Evolutionary conservation across 2,797 vertebrate genomes (phyloP).

Genomic region (Holocentrus rufus): DNA sequence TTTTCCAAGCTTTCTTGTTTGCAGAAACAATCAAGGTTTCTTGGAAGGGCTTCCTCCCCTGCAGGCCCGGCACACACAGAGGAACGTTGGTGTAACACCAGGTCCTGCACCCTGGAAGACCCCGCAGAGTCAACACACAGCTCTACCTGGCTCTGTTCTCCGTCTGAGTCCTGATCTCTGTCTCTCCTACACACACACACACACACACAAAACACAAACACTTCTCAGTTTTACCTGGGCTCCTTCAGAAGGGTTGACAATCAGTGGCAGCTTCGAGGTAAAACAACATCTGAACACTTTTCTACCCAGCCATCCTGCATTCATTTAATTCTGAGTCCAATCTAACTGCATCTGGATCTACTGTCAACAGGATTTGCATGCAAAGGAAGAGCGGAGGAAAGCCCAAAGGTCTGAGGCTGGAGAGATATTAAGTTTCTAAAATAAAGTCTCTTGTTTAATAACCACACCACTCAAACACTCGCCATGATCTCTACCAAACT

Average conservation of each 20-base stretch:
- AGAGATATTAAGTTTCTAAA: neutral
- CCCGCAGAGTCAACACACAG: slow-evolving; percentile 73
- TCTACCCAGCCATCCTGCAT: slow-evolving; percentile 4
- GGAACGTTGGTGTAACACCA: slow-evolving; percentile 48
- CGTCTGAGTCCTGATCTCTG: slow-evolving; percentile 24
- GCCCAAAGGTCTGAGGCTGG: slow-evolving; percentile 3
- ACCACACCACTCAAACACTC: slow-evolving; percentile 8
- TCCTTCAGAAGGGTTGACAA: slow-evolving; percentile 25
- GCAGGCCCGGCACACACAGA: slow-evolving; percentile 46
- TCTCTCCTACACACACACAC: slow-evolving; percentile 22
- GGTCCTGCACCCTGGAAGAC: slow-evolving; percentile 66
- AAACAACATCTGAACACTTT: slow-evolving; percentile 40
- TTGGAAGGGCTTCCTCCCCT: slow-evolving; percentile 39
- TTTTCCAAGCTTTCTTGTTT: slow-evolving; percentile 56
- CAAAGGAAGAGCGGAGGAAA: slow-evolving; percentile 7
- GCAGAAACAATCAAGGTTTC: slow-evolving; percentile 63
- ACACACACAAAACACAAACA: slow-evolving; percentile 52
- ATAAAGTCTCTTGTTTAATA: slow-evolving; percentile 6
- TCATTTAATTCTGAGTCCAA: too few species aligned
- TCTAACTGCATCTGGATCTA: neutral
- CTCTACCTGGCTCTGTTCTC: slow-evolving; percentile 60
- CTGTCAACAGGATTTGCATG: slow-evolving; percentile 37
- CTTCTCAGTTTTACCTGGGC: slow-evolving; percentile 28
- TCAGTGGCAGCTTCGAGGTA: slow-evolving; percentile 33
- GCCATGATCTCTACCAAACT: slow-evolving; percentile 13